Evolutionary conservation across 2,888 invertebrate species (phyloP).

Genomic region (Latrodectus elegans): DNA sequence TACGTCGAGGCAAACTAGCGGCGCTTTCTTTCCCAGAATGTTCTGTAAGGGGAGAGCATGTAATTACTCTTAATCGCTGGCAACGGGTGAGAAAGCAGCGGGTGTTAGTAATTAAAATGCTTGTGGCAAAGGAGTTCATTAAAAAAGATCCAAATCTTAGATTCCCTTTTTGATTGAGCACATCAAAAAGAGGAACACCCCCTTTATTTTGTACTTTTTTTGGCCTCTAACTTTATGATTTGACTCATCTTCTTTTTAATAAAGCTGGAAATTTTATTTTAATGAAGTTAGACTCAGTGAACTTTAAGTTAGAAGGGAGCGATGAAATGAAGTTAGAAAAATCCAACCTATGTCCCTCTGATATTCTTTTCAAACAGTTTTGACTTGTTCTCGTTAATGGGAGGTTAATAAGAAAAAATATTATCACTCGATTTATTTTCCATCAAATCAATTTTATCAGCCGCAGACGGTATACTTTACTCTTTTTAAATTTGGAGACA

Average conservation of each 20-base stretch:
- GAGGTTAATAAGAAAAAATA: neutral
- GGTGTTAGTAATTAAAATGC: constrained; percentile 54
- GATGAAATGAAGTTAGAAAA: neutral
- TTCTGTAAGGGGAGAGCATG: neutral
- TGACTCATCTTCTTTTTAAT: neutral
- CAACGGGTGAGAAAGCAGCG: constrained; percentile 44
- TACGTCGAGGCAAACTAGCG: neutral
- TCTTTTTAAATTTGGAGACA: too few relatives aligned
- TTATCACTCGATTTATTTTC: constrained; percentile 11
- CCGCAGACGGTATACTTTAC: neutral
- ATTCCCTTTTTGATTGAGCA: constrained; percentile 31
- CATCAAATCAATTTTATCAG: constrained; percentile 28
- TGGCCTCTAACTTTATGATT: neutral
- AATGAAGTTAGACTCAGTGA: constrained; percentile 28
- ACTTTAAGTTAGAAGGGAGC: constrained; percentile 11
- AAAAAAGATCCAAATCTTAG: constrained; percentile 34
- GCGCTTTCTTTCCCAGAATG: constrained; percentile 1
- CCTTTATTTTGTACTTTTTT: neutral
- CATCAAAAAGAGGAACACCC: neutral
- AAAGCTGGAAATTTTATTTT: neutral
- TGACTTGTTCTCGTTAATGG: neutral
- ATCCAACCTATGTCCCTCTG: neutral
- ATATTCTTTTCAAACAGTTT: constrained; percentile 3
- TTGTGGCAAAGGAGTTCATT: constrained; percentile 47
- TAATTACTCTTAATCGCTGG: constrained; percentile 52